Conservation (phyloP, 1,140 invertebrate species). For the Dufourea novaeangliae region DNA sequence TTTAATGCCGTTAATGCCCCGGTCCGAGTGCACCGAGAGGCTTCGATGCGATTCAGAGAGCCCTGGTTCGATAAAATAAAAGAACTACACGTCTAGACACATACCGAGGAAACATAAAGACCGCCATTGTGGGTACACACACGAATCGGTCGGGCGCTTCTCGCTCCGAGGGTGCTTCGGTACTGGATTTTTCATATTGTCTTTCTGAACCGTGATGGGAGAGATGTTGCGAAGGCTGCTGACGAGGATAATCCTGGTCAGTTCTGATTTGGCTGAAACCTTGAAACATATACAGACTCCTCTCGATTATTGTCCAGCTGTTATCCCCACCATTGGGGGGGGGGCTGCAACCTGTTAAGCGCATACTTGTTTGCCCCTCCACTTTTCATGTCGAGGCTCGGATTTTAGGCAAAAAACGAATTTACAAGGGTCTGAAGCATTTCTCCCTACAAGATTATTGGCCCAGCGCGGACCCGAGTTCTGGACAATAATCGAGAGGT, state of each 20-base stretch:
- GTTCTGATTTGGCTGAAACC: not conserved
- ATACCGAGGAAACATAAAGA: conserved; percentile 9
- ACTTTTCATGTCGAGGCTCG: too few relatives aligned
- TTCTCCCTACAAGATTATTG: too few relatives aligned
- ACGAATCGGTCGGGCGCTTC: not conserved
- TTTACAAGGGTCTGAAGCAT: too few relatives aligned
- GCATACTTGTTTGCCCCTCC: too few relatives aligned
- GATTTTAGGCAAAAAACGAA: too few relatives aligned
- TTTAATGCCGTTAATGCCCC: conserved; percentile 71
- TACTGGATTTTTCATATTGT: not conserved
- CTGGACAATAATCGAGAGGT: too few relatives aligned
- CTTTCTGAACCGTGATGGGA: not conserved
- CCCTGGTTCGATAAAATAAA: conserved; percentile 12
- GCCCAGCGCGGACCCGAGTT: too few relatives aligned
- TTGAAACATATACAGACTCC: too few relatives aligned
- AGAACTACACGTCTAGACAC: not conserved
- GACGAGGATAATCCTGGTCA: conserved; percentile 3
- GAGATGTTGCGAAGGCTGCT: not conserved
- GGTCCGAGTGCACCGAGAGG: not conserved
- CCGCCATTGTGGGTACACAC: conserved; percentile 3
- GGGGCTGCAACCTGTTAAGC: too few relatives aligned
- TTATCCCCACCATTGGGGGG: too few relatives aligned
- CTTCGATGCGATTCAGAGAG: not conserved
- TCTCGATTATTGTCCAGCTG: too few relatives aligned
- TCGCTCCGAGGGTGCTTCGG: not conserved